Conservation (phyloP, 2,113 vertebrate genomes). For the Zeus faber region DNA sequence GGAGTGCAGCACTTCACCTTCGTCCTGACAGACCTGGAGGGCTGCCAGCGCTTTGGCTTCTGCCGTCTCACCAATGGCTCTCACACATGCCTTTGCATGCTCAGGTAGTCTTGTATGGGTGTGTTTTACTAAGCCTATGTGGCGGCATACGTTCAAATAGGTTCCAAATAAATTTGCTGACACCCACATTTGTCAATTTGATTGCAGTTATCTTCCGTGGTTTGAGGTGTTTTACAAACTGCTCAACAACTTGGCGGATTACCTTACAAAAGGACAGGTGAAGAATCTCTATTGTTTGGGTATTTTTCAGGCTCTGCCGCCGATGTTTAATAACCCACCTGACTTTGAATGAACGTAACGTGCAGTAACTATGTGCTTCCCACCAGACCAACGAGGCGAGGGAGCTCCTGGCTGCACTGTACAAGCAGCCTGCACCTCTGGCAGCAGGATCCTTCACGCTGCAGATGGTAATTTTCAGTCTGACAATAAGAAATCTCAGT, state of each 20-base stretch:
- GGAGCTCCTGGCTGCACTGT: slow-evolving; percentile 69
- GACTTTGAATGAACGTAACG: background rate
- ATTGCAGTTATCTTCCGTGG: slow-evolving; percentile 84
- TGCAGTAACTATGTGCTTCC: background rate
- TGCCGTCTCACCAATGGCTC: slow-evolving; percentile 82
- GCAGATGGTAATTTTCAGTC: slow-evolving; percentile 81
- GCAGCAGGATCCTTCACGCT: slow-evolving; percentile 63
- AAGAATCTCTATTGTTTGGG: slow-evolving; percentile 19
- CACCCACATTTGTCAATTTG: slow-evolving; percentile 2
- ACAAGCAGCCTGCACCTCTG: slow-evolving; percentile 69
- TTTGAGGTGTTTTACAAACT: slow-evolving; percentile 93
- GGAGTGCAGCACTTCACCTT: slow-evolving; percentile 89
- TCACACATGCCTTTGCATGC: slow-evolving; percentile 82
- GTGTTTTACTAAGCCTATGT: background rate
- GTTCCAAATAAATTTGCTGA: background rate
- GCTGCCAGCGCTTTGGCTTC: slow-evolving; percentile 87
- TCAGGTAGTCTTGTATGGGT: slow-evolving; percentile 73
- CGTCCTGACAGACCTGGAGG: slow-evolving; percentile 84
- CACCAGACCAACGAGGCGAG: slow-evolving; percentile 76
- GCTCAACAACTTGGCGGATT: slow-evolving; percentile 85
- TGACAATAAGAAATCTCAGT: background rate
- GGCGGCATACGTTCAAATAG: background rate
- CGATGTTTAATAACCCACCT: background rate
- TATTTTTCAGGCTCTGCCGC: background rate
- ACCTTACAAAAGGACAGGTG: slow-evolving; percentile 82